Conservation (phyloP, 2,797 vertebrate species). For the Spondyliosoma cantharus region DNA sequence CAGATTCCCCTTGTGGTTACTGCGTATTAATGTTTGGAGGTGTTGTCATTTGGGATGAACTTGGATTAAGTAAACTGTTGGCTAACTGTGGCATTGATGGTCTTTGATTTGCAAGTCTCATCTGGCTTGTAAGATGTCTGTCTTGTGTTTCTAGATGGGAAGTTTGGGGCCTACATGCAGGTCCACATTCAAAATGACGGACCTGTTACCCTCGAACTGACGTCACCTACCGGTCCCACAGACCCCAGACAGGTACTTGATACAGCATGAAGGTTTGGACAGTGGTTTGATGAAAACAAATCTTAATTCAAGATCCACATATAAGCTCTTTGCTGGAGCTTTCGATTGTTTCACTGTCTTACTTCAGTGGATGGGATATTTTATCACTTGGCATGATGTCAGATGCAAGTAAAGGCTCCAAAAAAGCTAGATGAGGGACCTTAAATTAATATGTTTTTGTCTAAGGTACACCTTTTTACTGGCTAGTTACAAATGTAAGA, state of each 20-base stretch:
- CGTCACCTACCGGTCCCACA: conserved; percentile 85
- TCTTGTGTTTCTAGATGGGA: conserved; percentile 86
- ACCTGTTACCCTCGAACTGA: conserved; percentile 94
- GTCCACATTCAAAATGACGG: conserved; percentile 97
- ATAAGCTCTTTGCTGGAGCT: background rate
- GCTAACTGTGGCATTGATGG: background rate
- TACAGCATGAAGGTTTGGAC: background rate
- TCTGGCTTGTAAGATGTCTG: background rate
- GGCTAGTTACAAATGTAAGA: background rate
- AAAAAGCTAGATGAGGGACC: background rate
- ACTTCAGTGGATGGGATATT: background rate
- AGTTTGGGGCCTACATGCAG: conserved; percentile 95
- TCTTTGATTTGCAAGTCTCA: background rate
- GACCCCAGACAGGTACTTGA: conserved; percentile 90
- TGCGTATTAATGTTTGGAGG: background rate
- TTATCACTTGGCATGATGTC: background rate
- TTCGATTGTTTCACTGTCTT: background rate
- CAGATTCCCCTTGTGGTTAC: conserved; percentile 9
- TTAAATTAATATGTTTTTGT: background rate
- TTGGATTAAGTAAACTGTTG: background rate
- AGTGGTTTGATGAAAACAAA: background rate
- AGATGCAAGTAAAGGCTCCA: background rate
- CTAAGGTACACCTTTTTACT: background rate
- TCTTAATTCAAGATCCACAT: background rate
- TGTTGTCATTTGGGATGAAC: background rate